Evolutionary conservation across 1,140 invertebrate species (phyloP).

Genomic region (Drosophila mauritiana): DNA sequence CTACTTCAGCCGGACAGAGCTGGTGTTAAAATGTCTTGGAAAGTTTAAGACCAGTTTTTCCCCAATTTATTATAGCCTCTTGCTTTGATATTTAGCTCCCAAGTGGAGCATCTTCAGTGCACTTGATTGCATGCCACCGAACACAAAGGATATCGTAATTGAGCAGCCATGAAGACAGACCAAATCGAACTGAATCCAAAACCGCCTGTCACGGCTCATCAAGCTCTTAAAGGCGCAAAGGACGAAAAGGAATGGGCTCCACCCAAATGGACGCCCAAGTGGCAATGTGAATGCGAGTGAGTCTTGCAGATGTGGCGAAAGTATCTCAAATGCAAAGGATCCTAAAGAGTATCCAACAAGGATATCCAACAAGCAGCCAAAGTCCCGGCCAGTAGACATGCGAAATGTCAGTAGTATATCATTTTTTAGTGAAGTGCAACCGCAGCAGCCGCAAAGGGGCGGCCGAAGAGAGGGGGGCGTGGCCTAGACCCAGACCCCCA

Average conservation of each 20-base stretch:
- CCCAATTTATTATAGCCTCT: too few relatives aligned
- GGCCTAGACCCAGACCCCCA: constrained; percentile 36
- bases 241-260: constrained; percentile 47
- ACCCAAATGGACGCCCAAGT: constrained; percentile 61
- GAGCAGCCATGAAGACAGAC: neutral
- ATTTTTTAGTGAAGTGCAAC: constrained; percentile 73
- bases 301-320: constrained; percentile 36
- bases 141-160: constrained; percentile 7
- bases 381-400: constrained; percentile 30
- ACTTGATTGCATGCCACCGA: neutral
- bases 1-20: neutral
- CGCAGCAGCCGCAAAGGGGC: constrained; percentile 40
- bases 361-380: constrained; percentile 4
- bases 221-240: constrained; percentile 18
- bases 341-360: constrained; percentile 13
- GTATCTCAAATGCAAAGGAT: constrained; percentile 13
- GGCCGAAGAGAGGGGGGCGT: neutral
- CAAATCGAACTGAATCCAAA: constrained; percentile 10
- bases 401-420: constrained; percentile 65
- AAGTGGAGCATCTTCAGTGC: neutral
- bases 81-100: neutral
- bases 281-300: constrained; percentile 33
- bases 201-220: constrained; percentile 33
- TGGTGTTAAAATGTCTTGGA: too few relatives aligned
- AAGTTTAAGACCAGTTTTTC: too few relatives aligned